These are phyloP conservation scores for Melanotaenia maccullochi DNA, from an alignment of 2,797 vertebrate species.

Conservation along the genomic window DNA sequence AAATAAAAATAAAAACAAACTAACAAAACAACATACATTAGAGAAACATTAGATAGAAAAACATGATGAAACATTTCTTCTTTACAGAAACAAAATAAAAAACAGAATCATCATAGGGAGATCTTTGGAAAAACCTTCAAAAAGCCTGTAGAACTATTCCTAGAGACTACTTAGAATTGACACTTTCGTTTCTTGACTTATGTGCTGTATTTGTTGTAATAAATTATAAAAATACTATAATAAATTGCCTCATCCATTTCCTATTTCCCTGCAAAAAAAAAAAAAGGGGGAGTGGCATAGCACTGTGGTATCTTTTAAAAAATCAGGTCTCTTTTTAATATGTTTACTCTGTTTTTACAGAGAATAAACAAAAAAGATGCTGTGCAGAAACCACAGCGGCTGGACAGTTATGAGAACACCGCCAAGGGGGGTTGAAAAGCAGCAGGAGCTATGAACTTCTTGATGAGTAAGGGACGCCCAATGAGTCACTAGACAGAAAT, in stretches of 20 bases:
- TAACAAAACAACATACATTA: too few species aligned
- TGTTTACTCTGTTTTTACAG: not conserved
- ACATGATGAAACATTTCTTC: not conserved
- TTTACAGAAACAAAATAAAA: not conserved
- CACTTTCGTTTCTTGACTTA: not conserved
- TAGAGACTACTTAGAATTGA: not conserved
- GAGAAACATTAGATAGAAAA: too few species aligned
- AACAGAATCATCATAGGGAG: not conserved
- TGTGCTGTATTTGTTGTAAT: not conserved
- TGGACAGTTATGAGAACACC: not conserved
- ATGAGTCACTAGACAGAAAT: constrained; percentile 23
- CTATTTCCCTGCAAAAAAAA: not conserved
- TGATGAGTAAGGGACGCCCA: constrained; percentile 24
- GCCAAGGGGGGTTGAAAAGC: not conserved
- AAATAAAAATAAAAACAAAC: too few species aligned
- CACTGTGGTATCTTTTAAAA: not conserved
- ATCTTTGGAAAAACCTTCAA: not conserved
- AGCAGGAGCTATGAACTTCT: constrained; percentile 10
- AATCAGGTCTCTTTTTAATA: not conserved
- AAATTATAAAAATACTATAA: not conserved
- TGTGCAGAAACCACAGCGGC: not conserved
- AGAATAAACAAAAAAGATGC: constrained; percentile 5
- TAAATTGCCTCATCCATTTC: not conserved
- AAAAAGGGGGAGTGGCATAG: not conserved
- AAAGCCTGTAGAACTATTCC: not conserved